Evolutionary conservation across 1,140 invertebrate genomes (phyloP).

Genomic region (Heliconius melpomene): DNA sequence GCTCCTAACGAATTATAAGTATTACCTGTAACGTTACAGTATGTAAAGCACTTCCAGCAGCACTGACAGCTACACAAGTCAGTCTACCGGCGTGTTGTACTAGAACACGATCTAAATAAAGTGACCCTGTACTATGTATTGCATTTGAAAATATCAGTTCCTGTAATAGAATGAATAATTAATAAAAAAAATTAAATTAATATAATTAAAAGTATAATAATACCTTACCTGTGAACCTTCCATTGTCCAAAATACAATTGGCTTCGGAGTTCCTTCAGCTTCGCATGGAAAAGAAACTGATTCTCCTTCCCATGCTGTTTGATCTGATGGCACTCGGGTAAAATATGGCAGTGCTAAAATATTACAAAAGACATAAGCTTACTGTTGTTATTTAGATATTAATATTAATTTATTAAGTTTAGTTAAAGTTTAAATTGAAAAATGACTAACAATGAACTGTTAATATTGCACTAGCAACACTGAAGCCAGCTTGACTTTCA

Average conservation of each 20-base stretch:
- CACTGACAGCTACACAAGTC: conserved; percentile 73
- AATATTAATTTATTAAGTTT: not conserved
- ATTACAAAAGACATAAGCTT: not conserved
- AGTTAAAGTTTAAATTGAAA: not conserved
- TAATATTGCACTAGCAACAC: conserved; percentile 68
- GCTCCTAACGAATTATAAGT: not conserved
- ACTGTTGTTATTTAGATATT: not conserved
- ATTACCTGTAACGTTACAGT: conserved; percentile 66
- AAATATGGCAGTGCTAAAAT: conserved; percentile 93
- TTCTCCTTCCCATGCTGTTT: conserved; percentile 90
- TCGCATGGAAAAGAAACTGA: conserved; percentile 93
- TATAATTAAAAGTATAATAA: not conserved
- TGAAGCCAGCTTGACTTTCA: conserved; percentile 77
- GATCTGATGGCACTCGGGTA: conserved; percentile 91
- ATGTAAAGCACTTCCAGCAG: conserved; percentile 72
- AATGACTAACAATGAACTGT: conserved; percentile 75
- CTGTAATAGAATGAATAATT: conserved; percentile 44
- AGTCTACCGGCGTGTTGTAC: conserved; percentile 69
- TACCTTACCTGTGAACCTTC: conserved; percentile 82
- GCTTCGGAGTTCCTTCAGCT: conserved; percentile 94
- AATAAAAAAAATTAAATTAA: conserved; percentile 1
- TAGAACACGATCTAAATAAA: conserved; percentile 68
- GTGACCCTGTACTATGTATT: conserved; percentile 57
- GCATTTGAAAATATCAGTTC: conserved; percentile 73
- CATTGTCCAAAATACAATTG: conserved; percentile 93